Evolutionary conservation across 1,140 invertebrate genomes (phyloP).

Genomic region (Caerostris darwini): DNA sequence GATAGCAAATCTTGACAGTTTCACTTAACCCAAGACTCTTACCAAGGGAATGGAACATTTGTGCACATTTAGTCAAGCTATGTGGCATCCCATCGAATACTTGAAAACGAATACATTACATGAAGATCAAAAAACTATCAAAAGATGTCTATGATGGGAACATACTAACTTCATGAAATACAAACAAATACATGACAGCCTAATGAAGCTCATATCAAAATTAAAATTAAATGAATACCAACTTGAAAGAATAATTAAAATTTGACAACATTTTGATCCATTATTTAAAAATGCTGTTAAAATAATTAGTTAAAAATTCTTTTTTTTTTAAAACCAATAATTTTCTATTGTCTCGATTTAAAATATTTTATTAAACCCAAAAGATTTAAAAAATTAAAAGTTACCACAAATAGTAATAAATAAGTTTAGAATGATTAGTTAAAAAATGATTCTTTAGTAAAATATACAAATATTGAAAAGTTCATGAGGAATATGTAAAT

Average conservation of each 20-base stretch:
- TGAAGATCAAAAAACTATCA: slow-evolving; percentile 68
- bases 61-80: slow-evolving; percentile 65
- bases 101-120: slow-evolving; percentile 64
- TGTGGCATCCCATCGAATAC: slow-evolving; percentile 53
- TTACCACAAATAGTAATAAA: no score
- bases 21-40: slow-evolving; percentile 23
- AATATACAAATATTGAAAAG: no score
- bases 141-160: slow-evolving; percentile 62
- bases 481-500: not conserved
- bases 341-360: no score
- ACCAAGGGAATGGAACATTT: slow-evolving; percentile 69
- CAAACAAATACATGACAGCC: slow-evolving; percentile 43
- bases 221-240: slow-evolving; percentile 16
- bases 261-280: not conserved
- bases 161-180: slow-evolving; percentile 56
- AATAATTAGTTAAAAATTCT: no score
- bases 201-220: slow-evolving; percentile 62
- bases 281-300: not conserved
- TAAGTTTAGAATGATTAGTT: no score
- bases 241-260: not conserved
- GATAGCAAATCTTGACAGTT: slow-evolving; percentile 36
- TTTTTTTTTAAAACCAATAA: no score
- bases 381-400: no score
- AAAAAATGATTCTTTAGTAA: no score
- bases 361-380: no score